These are phyloP conservation scores for Mesocentrotus franciscanus DNA, from an alignment of 53 echinoderm and acorn worm genomes.

Conservation along the genomic window DNA sequence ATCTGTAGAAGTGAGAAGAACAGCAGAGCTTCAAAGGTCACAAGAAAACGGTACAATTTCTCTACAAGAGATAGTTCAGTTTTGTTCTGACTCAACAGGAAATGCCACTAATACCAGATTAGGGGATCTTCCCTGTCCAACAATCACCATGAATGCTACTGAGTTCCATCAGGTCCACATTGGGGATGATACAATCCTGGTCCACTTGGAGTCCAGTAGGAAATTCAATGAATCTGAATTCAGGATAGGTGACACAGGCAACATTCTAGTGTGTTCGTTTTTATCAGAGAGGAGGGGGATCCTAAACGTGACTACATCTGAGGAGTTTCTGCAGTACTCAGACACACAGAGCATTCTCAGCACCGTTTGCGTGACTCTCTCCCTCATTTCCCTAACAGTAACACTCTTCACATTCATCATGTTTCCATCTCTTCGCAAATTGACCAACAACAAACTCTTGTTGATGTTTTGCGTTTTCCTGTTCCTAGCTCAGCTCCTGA, in stretches of 20 bases:
- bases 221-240: constrained; percentile 41
- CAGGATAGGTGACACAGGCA: not conserved
- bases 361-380: constrained; percentile 30
- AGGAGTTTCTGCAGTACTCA: not conserved
- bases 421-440: constrained; percentile 52
- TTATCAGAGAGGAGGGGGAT: not conserved
- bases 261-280: constrained; percentile 31
- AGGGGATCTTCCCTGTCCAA: not conserved
- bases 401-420: constrained; percentile 27
- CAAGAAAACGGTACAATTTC: not conserved
- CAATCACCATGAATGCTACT: constrained; percentile 28
- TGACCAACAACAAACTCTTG: constrained; percentile 51
- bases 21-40: not conserved
- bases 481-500: constrained; percentile 22
- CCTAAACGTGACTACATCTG: not conserved
- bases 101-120: not conserved
- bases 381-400: not conserved
- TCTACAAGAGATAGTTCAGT: not conserved
- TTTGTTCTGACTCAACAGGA: not conserved
- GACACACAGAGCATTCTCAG: constrained; percentile 35
- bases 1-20: not conserved
- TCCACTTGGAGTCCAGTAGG: not conserved
- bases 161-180: not conserved
- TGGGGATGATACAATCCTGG: not conserved
- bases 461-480: constrained; percentile 33